A percentile compares a stretch with the other conserved stretches of the same genome.
These are phyloP conservation scores for Hedya salicella DNA, from an alignment of 2,888 invertebrate genomes.

Conservation along the genomic window DNA sequence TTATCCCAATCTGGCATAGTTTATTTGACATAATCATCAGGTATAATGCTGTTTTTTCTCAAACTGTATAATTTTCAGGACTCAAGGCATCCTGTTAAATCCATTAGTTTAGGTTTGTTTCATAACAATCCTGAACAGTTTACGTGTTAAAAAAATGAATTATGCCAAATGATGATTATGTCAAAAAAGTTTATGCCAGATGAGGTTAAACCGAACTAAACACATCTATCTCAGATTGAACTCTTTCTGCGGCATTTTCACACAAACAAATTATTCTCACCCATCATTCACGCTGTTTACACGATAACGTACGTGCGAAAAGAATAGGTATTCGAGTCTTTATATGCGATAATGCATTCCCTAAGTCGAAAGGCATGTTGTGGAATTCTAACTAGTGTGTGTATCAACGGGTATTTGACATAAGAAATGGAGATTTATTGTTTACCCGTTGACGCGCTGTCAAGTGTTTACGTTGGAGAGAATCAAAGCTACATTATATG, in stretches of 20 bases:
- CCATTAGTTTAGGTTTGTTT: no score
- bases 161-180: no score
- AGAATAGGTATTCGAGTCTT: slow-evolving; percentile 25
- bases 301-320: slow-evolving; percentile 35
- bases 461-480: slow-evolving; percentile 32
- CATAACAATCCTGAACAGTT: no score
- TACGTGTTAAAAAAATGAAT: no score
- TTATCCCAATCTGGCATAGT: no score
- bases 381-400: slow-evolving; percentile 24
- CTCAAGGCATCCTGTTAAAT: no score
- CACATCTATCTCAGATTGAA: not conserved
- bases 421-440: slow-evolving; percentile 39
- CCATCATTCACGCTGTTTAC: slow-evolving; percentile 34
- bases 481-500: not conserved
- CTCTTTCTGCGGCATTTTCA: slow-evolving; percentile 22
- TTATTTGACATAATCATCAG: no score
- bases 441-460: slow-evolving; percentile 11
- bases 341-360: slow-evolving; percentile 36
- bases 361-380: slow-evolving; percentile 24
- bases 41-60: no score
- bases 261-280: slow-evolving; percentile 32
- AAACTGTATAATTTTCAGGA: no score
- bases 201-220: not conserved
- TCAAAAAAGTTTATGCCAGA: no score
- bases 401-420: slow-evolving; percentile 20